These are phyloP conservation scores for Parnassius smintheus DNA, from an alignment of 2,888 invertebrate species.

Conservation along the genomic window DNA sequence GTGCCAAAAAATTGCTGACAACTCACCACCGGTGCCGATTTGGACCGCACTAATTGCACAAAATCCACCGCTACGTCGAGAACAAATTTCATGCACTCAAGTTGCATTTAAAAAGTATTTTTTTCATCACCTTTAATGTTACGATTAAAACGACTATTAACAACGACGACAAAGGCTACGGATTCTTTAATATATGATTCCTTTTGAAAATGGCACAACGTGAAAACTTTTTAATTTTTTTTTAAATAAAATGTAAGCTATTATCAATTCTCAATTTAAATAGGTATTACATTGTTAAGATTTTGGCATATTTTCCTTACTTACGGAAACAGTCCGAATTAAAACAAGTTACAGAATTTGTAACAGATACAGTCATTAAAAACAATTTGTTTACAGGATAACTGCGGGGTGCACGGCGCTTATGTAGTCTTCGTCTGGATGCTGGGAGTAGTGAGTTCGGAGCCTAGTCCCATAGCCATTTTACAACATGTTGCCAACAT, in stretches of 20 bases:
- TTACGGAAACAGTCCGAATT: no score
- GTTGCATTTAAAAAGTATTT: constrained; percentile 23
- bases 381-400: constrained; percentile 14
- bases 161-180: no score
- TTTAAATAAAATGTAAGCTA: no score
- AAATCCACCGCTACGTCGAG: constrained; percentile 42
- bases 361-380: no score
- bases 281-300: no score
- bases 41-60: constrained; percentile 50
- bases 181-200: no score
- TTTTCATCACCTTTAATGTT: neutral
- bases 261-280: no score
- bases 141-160: no score
- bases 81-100: constrained; percentile 19
- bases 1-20: constrained; percentile 50
- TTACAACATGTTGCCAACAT: constrained; percentile 39
- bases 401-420: neutral
- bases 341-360: no score
- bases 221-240: no score
- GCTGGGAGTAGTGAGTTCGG: constrained; percentile 30
- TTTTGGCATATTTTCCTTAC: no score
- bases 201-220: no score
- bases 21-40: constrained; percentile 39
- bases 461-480: constrained; percentile 28
- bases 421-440: neutral